Conservation (phyloP, 37 sponge, comb jelly and placozoan genomes). For the Axinella damicornis region DNA sequence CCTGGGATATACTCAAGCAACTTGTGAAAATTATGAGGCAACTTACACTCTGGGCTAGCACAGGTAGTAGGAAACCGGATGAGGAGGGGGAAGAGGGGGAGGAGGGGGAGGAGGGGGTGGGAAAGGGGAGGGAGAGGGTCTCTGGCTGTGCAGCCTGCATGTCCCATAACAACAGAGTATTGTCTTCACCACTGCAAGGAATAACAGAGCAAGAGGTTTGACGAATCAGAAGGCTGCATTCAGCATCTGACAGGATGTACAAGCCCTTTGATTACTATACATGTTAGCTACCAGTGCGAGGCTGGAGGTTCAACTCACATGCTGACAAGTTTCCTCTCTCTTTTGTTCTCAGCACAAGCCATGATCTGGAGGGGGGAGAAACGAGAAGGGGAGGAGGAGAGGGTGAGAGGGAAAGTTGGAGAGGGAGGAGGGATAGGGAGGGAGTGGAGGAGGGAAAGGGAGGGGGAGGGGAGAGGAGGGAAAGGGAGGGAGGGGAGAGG, state of each 20-base stretch:
- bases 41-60: constrained; percentile 51
- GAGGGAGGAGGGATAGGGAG: too few relatives aligned
- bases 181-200: constrained; percentile 40
- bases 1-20: too few relatives aligned
- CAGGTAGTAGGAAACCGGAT: constrained; percentile 20
- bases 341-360: constrained; percentile 25
- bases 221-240: too few relatives aligned
- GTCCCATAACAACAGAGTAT: constrained; percentile 41
- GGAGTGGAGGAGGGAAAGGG: too few relatives aligned
- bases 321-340: constrained; percentile 16
- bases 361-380: constrained; percentile 28
- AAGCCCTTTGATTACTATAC: too few relatives aligned
- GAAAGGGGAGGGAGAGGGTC: constrained; percentile 7
- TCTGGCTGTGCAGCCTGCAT: constrained; percentile 22
- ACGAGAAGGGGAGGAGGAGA: background rate
- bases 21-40: too few relatives aligned
- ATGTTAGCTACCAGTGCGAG: too few relatives aligned
- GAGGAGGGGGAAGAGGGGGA: background rate
- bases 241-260: too few relatives aligned
- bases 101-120: background rate
- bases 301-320: constrained; percentile 26
- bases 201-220: too few relatives aligned
- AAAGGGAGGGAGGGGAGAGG: too few relatives aligned
- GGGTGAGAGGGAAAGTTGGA: too few relatives aligned
- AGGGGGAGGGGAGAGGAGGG: too few relatives aligned